These are phyloP conservation scores for Isoperla grammatica DNA, from an alignment of 2,888 invertebrate genomes.

Conservation along the genomic window DNA sequence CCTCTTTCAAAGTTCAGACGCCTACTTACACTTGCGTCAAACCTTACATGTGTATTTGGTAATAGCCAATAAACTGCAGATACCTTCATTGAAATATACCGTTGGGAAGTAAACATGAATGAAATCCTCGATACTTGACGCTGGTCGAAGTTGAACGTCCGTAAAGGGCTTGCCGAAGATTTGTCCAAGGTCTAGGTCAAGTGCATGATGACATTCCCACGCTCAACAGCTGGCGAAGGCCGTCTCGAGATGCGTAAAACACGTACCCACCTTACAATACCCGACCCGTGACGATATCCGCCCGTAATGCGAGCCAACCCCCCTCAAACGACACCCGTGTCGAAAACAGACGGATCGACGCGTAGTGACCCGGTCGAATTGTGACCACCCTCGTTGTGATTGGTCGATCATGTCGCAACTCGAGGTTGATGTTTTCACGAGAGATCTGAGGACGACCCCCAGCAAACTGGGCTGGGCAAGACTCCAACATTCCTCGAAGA, in stretches of 20 bases:
- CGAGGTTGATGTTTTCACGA: conserved; percentile 19
- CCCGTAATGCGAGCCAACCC: background rate
- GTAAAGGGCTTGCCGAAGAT: background rate
- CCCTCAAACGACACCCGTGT: background rate
- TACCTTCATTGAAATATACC: too few species aligned
- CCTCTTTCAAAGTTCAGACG: too few species aligned
- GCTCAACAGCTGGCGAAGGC: conserved; percentile 19
- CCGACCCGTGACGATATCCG: background rate
- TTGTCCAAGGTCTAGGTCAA: conserved; percentile 13
- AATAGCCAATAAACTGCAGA: too few species aligned
- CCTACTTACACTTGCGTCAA: too few species aligned
- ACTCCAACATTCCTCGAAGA: conserved; percentile 21
- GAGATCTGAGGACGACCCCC: conserved; percentile 22
- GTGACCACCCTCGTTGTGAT: background rate
- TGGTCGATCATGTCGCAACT: background rate
- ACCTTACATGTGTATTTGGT: too few species aligned
- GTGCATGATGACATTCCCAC: conserved; percentile 13
- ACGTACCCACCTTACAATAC: background rate
- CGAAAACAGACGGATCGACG: background rate
- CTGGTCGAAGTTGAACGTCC: too few species aligned
- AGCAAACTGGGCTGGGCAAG: conserved; percentile 25
- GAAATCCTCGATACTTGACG: too few species aligned
- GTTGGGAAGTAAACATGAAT: too few species aligned
- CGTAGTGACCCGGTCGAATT: background rate
- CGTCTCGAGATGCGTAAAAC: background rate